Conservation (phyloP, 2,888 invertebrate species). For the Himalopsyche tibetana region DNA sequence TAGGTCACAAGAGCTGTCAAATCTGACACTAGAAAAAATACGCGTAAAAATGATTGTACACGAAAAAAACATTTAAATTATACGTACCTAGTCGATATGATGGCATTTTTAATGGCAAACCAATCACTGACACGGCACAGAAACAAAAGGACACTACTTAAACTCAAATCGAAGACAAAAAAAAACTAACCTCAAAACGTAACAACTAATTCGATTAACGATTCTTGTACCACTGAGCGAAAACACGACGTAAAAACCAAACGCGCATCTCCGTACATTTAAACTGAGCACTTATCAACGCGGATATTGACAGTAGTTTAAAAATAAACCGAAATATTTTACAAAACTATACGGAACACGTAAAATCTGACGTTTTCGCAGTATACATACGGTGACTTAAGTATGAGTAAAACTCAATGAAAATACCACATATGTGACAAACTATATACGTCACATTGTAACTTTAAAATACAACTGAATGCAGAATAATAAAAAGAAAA, state of each 20-base stretch:
- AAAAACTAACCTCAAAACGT: slow-evolving; percentile 1
- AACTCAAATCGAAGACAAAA: not conserved
- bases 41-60: not conserved
- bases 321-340: not conserved
- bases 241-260: not conserved
- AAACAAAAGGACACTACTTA: not conserved
- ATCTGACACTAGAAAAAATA: not conserved
- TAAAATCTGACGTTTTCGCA: not conserved
- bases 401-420: not conserved
- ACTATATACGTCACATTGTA: too few relatives aligned
- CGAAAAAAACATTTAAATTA: not conserved
- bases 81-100: not conserved
- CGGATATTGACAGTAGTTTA: not conserved
- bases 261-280: not conserved
- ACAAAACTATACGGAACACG: not conserved
- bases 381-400: not conserved
- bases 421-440: not conserved
- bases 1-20: not conserved
- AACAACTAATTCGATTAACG: not conserved
- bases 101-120: not conserved
- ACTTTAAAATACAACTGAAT: too few relatives aligned
- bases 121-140: not conserved
- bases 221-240: not conserved
- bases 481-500: too few relatives aligned
- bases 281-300: not conserved